Conservation (phyloP, 2,888 invertebrate species). For the Agrotis puta region DNA sequence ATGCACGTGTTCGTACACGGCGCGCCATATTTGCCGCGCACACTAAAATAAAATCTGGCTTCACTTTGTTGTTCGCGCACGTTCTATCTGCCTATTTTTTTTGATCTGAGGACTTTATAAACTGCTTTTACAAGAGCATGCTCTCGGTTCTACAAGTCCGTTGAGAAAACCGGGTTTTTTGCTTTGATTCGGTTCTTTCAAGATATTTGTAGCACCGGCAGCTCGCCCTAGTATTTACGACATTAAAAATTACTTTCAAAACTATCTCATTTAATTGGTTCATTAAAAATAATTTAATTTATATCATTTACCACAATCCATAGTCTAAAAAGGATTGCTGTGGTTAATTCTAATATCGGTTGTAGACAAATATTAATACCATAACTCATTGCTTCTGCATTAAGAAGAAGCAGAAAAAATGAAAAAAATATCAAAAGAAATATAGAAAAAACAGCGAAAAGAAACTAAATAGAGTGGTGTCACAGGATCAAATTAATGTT, state of each 20-base stretch:
- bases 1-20: too few species aligned
- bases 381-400: constrained; percentile 89
- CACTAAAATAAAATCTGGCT: too few species aligned
- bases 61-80: too few species aligned
- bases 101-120: neutral
- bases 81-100: too few species aligned
- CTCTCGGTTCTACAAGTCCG: too few species aligned
- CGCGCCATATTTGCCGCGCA: too few species aligned
- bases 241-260: neutral
- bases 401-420: constrained; percentile 80
- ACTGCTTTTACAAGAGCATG: too few species aligned
- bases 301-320: constrained; percentile 71
- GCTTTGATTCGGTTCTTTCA: too few species aligned
- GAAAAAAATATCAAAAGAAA: constrained; percentile 61
- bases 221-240: neutral
- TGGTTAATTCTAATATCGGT: constrained; percentile 76
- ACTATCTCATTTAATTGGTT: constrained; percentile 9
- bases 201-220: too few species aligned
- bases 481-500: constrained; percentile 55
- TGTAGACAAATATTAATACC: constrained; percentile 50
- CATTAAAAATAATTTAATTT: neutral
- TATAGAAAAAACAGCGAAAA: constrained; percentile 65
- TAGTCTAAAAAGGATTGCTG: constrained; percentile 85
- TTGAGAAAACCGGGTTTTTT: too few species aligned
- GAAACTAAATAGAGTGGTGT: constrained; percentile 53